Percentiles rank a stretch among this genome's conserved stretches.
These are phyloP conservation scores for Megaceryle maxima DNA, from an alignment of 2,113 vertebrate species.

Conservation along the genomic window DNA sequence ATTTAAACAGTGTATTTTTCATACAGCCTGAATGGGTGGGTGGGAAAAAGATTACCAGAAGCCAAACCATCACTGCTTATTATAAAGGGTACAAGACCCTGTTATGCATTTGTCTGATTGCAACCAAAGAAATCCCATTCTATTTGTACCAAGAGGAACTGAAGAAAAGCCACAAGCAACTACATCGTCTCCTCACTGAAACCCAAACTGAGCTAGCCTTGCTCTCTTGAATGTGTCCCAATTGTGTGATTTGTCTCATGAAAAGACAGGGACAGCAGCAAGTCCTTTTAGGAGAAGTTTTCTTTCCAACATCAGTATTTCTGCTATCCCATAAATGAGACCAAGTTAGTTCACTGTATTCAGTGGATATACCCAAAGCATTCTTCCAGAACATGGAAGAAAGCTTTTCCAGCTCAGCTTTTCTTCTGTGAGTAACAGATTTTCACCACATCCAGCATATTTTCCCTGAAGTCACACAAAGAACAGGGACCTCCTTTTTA, in stretches of 20 bases:
- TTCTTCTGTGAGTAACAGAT: not conserved
- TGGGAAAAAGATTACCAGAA: not conserved
- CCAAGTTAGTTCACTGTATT: not conserved
- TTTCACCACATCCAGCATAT: not conserved
- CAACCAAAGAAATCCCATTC: not conserved
- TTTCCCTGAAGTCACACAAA: not conserved
- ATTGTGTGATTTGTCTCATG: not conserved
- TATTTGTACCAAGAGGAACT: not conserved
- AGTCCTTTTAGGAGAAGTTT: not conserved
- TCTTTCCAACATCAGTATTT: not conserved
- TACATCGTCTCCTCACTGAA: accelerated
- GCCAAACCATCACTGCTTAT: not conserved
- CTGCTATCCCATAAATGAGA: not conserved
- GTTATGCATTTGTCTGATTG: not conserved
- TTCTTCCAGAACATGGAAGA: not conserved
- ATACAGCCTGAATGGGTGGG: not conserved
- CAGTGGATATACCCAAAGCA: not conserved
- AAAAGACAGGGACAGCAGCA: not conserved
- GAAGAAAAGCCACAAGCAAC: not conserved
- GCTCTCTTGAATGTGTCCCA: not conserved
- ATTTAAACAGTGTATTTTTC: not conserved
- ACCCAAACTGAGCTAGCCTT: not conserved
- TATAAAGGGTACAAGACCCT: not conserved
- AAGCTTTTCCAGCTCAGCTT: not conserved
- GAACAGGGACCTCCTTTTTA: not conserved